phyloP scores from a whole-genome alignment of 2,888 invertebrate genomes.

The Zygogramma bicolorata region DNA sequence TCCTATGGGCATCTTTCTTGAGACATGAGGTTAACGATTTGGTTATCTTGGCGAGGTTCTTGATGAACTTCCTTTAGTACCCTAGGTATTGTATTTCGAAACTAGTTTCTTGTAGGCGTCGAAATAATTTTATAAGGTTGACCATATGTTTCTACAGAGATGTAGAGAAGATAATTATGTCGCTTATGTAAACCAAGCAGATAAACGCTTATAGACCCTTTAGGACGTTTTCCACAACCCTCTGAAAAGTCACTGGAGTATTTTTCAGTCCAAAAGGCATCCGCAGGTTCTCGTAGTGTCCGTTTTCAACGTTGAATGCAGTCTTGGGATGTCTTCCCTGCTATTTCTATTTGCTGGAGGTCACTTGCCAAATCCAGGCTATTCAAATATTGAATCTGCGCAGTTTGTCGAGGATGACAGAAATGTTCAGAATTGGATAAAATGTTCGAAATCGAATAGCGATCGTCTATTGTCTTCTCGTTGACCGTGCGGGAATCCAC shows the following conservation, averaged over 20 bases:
- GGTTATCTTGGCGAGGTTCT: no score
- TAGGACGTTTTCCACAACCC: constrained; percentile 36
- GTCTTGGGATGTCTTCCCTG: no score
- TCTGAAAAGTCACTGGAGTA: constrained; percentile 34
- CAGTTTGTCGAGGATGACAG: constrained; percentile 18
- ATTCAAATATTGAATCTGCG: constrained; percentile 26
- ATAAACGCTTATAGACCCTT: constrained; percentile 24
- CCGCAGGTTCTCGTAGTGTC: constrained; percentile 21
- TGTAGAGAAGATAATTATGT: constrained; percentile 30
- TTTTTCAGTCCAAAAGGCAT: constrained; percentile 39
- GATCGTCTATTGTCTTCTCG: no score
- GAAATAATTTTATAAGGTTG: background rate
- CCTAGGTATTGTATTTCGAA: background rate
- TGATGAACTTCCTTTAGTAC: no score
- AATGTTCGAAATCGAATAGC: no score
- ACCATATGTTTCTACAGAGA: no score
- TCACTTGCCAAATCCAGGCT: constrained; percentile 27
- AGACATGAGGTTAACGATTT: no score
- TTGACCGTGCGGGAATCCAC: no score
- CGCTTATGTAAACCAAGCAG: constrained; percentile 28
- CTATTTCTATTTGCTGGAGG: constrained; percentile 40
- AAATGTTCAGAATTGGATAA: no score
- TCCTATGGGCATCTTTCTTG: no score
- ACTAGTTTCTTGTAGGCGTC: background rate
- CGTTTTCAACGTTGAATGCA: constrained; percentile 27